Evolutionary conservation across 1,140 invertebrate species (phyloP).

Genomic region (Microplitis mediator): DNA sequence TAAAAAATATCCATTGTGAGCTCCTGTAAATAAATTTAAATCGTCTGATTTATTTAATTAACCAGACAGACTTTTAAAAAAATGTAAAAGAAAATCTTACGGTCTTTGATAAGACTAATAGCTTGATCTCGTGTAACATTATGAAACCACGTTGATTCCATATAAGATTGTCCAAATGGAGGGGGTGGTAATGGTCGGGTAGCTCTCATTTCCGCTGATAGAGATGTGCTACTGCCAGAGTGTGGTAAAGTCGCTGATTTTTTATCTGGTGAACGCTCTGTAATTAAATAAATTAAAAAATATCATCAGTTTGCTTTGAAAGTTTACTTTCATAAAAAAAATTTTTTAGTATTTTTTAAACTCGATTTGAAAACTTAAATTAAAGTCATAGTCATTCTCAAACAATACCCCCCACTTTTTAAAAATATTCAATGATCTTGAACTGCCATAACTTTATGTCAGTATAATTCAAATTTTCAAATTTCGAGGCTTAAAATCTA

Average conservation of each 20-base stretch:
- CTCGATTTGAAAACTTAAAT: no score
- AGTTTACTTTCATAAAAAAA: no score
- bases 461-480: no score
- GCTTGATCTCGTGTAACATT: slow-evolving; percentile 55
- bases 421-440: no score
- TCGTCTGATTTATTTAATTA: background rate
- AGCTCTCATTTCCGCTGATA: slow-evolving; percentile 44
- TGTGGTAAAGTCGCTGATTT: slow-evolving; percentile 53
- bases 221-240: slow-evolving; percentile 44
- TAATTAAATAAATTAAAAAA: background rate
- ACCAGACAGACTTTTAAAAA: slow-evolving; percentile 11
- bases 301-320: background rate
- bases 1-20: slow-evolving; percentile 54
- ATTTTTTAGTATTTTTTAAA: no score
- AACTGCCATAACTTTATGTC: no score
- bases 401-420: no score
- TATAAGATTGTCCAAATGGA: slow-evolving; percentile 50
- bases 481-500: background rate
- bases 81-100: slow-evolving; percentile 37
- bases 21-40: slow-evolving; percentile 12
- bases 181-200: slow-evolving; percentile 53
- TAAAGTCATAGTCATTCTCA: no score
- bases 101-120: slow-evolving; percentile 51
- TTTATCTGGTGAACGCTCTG: slow-evolving; percentile 56
- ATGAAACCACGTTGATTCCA: slow-evolving; percentile 57